Conservation (phyloP, 35 echinoderm and acorn worm genomes). For the Anneissia japonica region DNA sequence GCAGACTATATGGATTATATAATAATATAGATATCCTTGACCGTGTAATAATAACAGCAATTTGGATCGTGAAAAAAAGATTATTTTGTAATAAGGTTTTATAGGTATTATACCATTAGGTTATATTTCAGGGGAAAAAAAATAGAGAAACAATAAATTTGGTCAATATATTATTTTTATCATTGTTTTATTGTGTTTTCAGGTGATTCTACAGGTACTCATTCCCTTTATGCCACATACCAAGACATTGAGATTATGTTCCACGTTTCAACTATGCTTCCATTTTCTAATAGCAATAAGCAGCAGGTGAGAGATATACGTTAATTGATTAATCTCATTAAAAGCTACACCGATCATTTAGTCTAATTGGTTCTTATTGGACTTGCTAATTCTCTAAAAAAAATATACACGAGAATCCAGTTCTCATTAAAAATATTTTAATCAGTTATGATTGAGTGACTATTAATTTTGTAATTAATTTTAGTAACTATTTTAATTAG, state of each 20-base stretch:
- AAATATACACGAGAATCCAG: neutral
- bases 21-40: no score
- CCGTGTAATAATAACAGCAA: no score
- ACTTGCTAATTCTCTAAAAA: neutral
- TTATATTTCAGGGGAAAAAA: no score
- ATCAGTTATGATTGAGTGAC: no score
- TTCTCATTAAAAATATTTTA: neutral
- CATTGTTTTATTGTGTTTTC: neutral
- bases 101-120: no score
- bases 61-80: no score
- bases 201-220: conserved; percentile 92
- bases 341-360: neutral
- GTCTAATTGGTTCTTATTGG: neutral
- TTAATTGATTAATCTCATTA: neutral
- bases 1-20: no score
- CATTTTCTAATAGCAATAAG: conserved; percentile 78
- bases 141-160: no score
- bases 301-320: conserved; percentile 39
- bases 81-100: no score
- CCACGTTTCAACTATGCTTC: conserved; percentile 96
- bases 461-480: no score
- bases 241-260: conserved; percentile 95
- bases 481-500: no score
- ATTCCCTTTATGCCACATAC: conserved; percentile 85
- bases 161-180: no score